These are phyloP conservation scores for Eupsittula cactorum DNA, from an alignment of 2,113 vertebrate species.

Conservation along the genomic window DNA sequence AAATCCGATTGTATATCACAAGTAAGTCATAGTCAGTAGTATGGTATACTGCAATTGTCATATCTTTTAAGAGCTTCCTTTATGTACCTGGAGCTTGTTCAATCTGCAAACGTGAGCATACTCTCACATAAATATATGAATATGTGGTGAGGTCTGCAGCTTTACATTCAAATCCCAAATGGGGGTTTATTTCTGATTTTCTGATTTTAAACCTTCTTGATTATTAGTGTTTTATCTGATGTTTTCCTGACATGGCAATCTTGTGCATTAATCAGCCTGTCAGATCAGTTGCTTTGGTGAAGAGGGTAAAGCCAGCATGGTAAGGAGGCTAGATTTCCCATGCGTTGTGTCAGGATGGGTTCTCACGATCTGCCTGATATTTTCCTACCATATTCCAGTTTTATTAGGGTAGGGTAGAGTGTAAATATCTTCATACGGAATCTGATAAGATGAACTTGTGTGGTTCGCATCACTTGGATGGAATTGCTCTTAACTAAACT, in stretches of 20 bases:
- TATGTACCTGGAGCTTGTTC: background rate
- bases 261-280: background rate
- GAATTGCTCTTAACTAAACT: background rate
- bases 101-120: background rate
- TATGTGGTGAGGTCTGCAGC: background rate
- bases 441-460: background rate
- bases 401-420: background rate
- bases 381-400: background rate
- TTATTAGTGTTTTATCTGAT: background rate
- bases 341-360: background rate
- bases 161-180: background rate
- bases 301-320: background rate
- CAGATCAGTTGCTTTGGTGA: conserved; percentile 4
- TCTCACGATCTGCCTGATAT: background rate
- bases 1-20: background rate
- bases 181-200: background rate
- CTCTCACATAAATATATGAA: background rate
- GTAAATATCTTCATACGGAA: background rate
- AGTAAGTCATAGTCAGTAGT: background rate
- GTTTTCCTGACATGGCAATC: background rate
- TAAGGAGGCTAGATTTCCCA: background rate
- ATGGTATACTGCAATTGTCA: background rate
- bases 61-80: background rate
- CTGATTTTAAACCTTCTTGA: background rate
- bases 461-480: background rate